Base-by-base conservation (phyloP, 1,140 invertebrate species). In the Schlechtendalia chinensis region DNA sequence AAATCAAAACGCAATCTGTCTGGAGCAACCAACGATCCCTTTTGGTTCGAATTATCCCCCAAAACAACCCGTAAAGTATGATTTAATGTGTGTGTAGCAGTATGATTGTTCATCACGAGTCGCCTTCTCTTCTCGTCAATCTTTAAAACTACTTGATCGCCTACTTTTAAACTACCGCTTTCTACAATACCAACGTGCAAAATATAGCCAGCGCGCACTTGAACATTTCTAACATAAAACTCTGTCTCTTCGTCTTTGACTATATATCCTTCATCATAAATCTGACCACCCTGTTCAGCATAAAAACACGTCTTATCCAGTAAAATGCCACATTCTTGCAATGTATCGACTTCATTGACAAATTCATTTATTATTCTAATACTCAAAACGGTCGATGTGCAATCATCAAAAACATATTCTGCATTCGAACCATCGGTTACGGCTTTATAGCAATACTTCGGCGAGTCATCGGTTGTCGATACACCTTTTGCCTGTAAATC, bases 211-310 rank as follows among this genome's bases (percentile, higher is more conserved):
- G 93, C 98, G 84, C 95, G 92, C 8, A 98, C 92, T 90, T 99
- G 97, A 1, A 98, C 96, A 87, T 98, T 96, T 84, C 93, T 95
- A 1, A 99, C 94, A 39, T 91, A 80, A 17, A 84, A 71, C 50
- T 84, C 84, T n/a, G 82, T 81, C 87, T 96, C 93, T 69, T 90
- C 90, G 24, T 90, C 86, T 89, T 97, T 98, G 0, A 93, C 91
- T 11, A 74, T 90, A 83, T 94, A 97, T 24, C 98, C 98, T 86
- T 96, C 95, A 86, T 99, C 98, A 86, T 92, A 97, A 83, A 98
- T 96, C 88, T 99, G 98, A 19, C 98, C 98, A 83, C 98, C 98
- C 88, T 97, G 95, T 87, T 99, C 98, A 12, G 97, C 97, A 88
- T 98, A 98, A 86, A 99, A 99, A 85, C 90, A 94, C 0, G 97